A percentile compares a stretch with the other conserved stretches of the same genome.
Evolutionary conservation across 2,113 vertebrate species (phyloP).

Genomic region (Elanoides forficatus): DNA sequence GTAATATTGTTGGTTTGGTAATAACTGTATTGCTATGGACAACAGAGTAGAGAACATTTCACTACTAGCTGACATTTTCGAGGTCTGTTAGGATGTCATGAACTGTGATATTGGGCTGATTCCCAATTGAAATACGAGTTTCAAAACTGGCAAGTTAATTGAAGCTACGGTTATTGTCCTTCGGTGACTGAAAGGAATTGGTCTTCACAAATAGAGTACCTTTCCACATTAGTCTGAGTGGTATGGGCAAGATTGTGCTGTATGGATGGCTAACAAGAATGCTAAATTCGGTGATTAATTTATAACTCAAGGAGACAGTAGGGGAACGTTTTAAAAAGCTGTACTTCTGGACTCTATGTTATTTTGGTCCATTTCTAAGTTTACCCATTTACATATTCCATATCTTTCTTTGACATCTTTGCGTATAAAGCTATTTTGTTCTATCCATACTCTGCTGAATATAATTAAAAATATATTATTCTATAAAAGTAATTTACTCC

Average conservation of each 20-base stretch:
- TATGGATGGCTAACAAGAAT: background rate
- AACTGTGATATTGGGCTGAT: background rate
- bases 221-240: background rate
- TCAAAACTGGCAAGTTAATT: background rate
- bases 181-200: background rate
- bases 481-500: background rate
- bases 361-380: background rate
- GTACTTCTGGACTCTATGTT: background rate
- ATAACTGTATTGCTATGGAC: background rate
- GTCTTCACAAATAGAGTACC: background rate
- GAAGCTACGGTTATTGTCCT: background rate
- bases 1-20: background rate
- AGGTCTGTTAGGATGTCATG: background rate
- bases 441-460: background rate
- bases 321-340: background rate
- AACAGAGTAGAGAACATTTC: background rate
- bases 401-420: background rate
- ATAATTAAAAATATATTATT: background rate
- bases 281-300: background rate
- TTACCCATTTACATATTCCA: background rate
- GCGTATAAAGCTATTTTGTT: background rate
- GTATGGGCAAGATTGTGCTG: background rate
- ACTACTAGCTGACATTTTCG: fast-evolving
- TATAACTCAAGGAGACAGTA: background rate
- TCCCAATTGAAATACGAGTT: background rate